A percentile compares a stretch with the other conserved stretches of the same genome.
These are phyloP conservation scores for Prolemur simus DNA, from an alignment of 2,113 vertebrate species.

Conservation along the genomic window DNA sequence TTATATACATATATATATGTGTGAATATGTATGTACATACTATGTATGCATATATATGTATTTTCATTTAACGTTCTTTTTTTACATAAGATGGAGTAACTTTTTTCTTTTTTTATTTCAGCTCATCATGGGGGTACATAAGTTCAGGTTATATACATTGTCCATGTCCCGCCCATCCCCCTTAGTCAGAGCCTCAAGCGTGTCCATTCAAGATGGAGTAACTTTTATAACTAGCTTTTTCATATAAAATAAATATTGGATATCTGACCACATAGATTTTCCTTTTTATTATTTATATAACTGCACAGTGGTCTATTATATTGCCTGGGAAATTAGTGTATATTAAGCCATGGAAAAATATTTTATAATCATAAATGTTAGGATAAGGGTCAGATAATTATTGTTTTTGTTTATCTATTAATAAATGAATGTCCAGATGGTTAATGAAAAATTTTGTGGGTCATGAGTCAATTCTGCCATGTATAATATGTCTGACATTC, in stretches of 20 bases:
- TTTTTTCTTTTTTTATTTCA: too few species aligned
- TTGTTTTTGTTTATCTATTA: background rate
- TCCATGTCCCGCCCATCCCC: too few species aligned
- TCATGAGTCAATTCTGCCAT: background rate
- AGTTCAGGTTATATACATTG: too few species aligned
- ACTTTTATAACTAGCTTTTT: background rate
- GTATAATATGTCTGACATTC: background rate
- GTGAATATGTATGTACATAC: background rate
- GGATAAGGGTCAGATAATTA: background rate
- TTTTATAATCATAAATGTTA: background rate
- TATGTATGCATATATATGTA: background rate
- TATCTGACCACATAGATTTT: background rate
- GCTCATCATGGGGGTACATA: too few species aligned
- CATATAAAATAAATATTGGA: background rate
- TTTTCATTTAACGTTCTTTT: background rate
- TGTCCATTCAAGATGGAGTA: background rate
- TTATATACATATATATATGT: background rate
- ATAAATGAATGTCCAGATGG: background rate
- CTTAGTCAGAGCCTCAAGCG: too few species aligned
- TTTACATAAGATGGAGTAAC: background rate
- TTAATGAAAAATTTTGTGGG: background rate
- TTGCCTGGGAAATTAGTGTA: background rate
- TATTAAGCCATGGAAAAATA: background rate
- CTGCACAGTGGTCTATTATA: background rate
- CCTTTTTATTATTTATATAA: conserved; percentile 16